Conservation (phyloP, 1,140 invertebrate genomes). For the Orussus abietinus region DNA sequence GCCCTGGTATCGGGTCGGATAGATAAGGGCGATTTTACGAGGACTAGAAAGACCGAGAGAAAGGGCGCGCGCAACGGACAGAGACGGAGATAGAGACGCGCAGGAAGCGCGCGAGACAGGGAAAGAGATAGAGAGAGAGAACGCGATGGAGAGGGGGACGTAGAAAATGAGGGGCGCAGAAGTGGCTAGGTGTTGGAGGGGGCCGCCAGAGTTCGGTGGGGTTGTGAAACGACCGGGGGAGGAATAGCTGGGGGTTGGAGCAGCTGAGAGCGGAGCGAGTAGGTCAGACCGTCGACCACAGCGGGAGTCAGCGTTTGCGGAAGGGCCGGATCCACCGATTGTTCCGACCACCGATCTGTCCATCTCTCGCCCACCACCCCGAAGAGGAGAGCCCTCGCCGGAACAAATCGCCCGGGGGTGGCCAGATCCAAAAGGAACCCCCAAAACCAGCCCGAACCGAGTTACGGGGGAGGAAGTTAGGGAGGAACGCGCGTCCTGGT, state of each 20-base stretch:
- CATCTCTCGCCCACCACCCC: conserved; percentile 24
- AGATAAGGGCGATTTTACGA: no score
- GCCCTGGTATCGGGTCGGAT: no score
- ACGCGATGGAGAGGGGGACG: not conserved
- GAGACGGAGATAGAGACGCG: not conserved
- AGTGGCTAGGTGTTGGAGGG: not conserved
- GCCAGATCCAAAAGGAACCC: no score
- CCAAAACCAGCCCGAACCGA: no score
- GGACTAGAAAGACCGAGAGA: not conserved
- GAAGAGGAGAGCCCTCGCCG: conserved; percentile 10
- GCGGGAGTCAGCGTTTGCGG: conserved; percentile 39
- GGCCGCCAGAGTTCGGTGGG: not conserved
- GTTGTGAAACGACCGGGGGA: not conserved
- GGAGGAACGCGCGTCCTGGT: no score
- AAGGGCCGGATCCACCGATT: no score
- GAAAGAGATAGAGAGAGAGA: not conserved
- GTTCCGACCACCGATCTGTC: no score
- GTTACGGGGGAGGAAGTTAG: no score
- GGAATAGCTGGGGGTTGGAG: conserved; percentile 41
- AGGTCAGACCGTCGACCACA: conserved; percentile 46
- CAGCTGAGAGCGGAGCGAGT: conserved; percentile 49
- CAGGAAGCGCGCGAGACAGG: no score
- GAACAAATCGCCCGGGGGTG: no score
- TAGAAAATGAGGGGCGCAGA: not conserved
- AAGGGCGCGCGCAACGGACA: conserved; percentile 1